Evolutionary conservation across 2,113 vertebrate genomes (phyloP).

Genomic region (cat (Felis catus)): F.catus_Fca126_mat1.0 CM031412.1:167445501-167446000

Average conservation of each 20-base stretch:
- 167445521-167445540: fast-evolving
- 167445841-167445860: neutral
- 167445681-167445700: neutral
- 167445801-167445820: constrained; percentile 28
- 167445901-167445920: constrained; percentile 49
- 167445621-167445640: neutral
- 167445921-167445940: constrained; percentile 65
- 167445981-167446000: constrained; percentile 74
- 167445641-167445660: neutral
- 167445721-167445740: neutral
- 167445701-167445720: constrained; percentile 37
- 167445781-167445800: constrained; percentile 55
- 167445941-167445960: neutral
- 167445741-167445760: constrained; percentile 19
- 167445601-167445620: neutral
- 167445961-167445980: constrained; percentile 65
- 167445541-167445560: neutral
- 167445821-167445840: neutral
- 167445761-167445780: constrained; percentile 14
- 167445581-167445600: neutral
- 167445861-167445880: constrained; percentile 17
- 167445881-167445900: constrained; percentile 34
- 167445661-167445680: neutral
- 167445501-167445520: neutral
- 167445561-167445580: neutral